Evolutionary conservation across 2,888 invertebrate genomes (phyloP).

Genomic region (Nebria salina): DNA sequence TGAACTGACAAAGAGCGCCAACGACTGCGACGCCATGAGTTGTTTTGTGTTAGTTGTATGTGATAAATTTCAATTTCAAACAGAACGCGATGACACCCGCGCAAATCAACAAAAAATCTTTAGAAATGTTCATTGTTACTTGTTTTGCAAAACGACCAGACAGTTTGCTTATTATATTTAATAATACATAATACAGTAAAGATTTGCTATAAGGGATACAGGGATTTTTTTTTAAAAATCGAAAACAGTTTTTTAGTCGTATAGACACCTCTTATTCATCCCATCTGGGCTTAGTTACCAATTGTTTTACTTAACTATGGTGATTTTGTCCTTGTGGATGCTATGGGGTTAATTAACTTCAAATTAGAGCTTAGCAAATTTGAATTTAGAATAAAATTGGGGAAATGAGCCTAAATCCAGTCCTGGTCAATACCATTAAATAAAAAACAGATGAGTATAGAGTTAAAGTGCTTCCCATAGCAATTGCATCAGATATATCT

Average conservation of each 20-base stretch:
- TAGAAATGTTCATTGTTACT: not conserved
- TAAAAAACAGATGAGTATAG: constrained; percentile 40
- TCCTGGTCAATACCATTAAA: constrained; percentile 26
- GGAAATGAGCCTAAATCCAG: not conserved
- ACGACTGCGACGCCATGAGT: not conserved
- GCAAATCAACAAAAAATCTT: not conserved
- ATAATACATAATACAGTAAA: too few relatives aligned
- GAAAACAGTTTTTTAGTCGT: too few relatives aligned
- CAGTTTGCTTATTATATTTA: too few relatives aligned
- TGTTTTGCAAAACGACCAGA: not conserved
- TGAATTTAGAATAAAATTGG: not conserved
- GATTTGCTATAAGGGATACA: too few relatives aligned
- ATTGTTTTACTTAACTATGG: too few relatives aligned
- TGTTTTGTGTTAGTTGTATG: not conserved
- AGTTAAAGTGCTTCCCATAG: constrained; percentile 41
- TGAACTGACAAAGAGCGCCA: not conserved
- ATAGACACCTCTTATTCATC: too few relatives aligned
- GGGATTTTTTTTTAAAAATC: too few relatives aligned
- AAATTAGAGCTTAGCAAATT: too few relatives aligned
- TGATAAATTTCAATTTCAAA: not conserved
- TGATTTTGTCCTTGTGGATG: too few relatives aligned
- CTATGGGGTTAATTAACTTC: too few relatives aligned
- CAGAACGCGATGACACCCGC: not conserved
- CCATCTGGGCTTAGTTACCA: too few relatives aligned
- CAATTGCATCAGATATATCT: constrained; percentile 42